Evolutionary conservation across 2,797 vertebrate species (phyloP).

Genomic region (Thalassophryne amazonica): DNA sequence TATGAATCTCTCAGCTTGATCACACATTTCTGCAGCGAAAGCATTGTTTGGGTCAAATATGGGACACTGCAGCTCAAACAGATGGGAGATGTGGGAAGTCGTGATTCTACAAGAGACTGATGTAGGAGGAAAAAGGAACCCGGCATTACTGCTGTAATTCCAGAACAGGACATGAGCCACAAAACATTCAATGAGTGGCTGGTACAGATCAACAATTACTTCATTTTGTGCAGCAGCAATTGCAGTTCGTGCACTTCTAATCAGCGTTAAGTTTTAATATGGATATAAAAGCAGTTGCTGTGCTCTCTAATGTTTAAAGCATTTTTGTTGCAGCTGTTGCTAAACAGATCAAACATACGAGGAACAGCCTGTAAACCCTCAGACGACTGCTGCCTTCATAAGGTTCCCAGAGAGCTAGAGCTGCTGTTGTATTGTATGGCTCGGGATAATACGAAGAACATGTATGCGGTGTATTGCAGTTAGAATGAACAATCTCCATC

Average conservation of each 20-base stretch:
- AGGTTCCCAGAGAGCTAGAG: too few relatives aligned
- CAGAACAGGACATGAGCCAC: neutral
- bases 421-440: too few relatives aligned
- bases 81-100: slow-evolving; percentile 14
- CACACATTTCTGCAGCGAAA: neutral
- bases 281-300: too few relatives aligned
- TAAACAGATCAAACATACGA: too few relatives aligned
- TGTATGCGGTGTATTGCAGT: too few relatives aligned
- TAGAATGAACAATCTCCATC: too few relatives aligned
- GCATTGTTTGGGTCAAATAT: neutral
- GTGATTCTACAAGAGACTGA: slow-evolving; percentile 9
- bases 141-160: neutral
- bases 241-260: neutral
- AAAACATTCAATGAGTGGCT: neutral
- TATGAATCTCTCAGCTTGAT: neutral
- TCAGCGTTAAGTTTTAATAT: neutral
- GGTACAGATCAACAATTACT: neutral
- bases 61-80: neutral
- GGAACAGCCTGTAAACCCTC: too few relatives aligned
- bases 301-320: too few relatives aligned
- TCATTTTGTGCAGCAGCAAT: neutral
- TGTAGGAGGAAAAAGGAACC: slow-evolving; percentile 5
- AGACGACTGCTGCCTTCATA: too few relatives aligned
- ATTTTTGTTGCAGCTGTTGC: too few relatives aligned
- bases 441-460: too few relatives aligned